Conservation (phyloP, 2,113 vertebrate species). For the Pavo muticus region DNA sequence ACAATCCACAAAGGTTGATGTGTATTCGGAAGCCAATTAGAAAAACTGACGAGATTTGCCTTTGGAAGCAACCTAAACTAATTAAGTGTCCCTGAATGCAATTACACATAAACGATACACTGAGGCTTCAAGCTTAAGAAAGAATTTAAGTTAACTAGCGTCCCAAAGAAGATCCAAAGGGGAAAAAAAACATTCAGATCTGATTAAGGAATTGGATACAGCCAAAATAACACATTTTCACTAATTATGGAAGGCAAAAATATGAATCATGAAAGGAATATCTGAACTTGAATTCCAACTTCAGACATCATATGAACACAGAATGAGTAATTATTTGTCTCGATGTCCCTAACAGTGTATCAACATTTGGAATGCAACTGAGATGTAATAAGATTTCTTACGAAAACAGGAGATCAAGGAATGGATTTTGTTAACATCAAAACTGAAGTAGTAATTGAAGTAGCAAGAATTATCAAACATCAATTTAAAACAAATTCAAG, state of each 20-base stretch:
- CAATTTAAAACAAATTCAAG: background rate
- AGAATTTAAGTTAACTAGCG: background rate
- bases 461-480: background rate
- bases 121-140: background rate
- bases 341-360: background rate
- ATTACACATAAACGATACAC: background rate
- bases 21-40: background rate
- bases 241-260: background rate
- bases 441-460: background rate
- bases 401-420: background rate
- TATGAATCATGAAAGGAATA: background rate
- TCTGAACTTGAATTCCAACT: background rate
- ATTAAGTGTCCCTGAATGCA: background rate
- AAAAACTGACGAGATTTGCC: background rate
- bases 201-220: background rate
- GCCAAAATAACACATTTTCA: background rate
- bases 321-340: background rate
- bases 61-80: background rate
- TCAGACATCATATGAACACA: background rate
- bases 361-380: background rate
- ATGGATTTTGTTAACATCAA: background rate
- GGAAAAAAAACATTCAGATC: background rate
- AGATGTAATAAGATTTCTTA: background rate
- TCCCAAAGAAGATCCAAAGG: background rate
- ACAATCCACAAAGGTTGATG: background rate